Percentiles rank a stretch among this genome's conserved stretches.
phyloP scores from a whole-genome alignment of 92 coral and sea anemone genomes.

The Parazoanthus darwini region DNA sequence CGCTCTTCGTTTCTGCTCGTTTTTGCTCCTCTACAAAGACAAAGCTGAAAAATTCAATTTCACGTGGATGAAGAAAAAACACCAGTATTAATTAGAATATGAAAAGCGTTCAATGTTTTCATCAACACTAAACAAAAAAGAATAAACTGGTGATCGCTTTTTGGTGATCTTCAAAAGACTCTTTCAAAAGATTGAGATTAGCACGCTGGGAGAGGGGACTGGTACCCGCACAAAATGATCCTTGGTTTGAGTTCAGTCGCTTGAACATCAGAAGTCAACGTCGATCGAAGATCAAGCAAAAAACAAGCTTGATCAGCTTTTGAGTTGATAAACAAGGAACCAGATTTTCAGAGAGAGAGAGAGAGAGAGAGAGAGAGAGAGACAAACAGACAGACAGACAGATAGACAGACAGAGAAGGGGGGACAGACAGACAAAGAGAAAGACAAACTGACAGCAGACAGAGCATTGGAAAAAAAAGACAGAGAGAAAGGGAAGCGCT shows the following conservation, averaged over 20 bases:
- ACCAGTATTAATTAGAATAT: slow-evolving; percentile 27
- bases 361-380: not conserved
- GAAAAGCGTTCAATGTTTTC: slow-evolving; percentile 25
- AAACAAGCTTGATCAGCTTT: not conserved
- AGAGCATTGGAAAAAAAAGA: too few relatives aligned
- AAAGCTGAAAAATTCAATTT: not conserved
- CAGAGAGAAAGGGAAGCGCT: too few relatives aligned
- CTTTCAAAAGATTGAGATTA: slow-evolving; percentile 10
- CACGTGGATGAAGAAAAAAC: slow-evolving; percentile 1
- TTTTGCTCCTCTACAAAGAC: not conserved
- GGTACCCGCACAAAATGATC: slow-evolving; percentile 24
- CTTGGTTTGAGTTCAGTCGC: not conserved
- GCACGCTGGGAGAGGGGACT: not conserved
- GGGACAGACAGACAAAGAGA: too few relatives aligned
- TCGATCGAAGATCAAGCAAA: slow-evolving; percentile 23
- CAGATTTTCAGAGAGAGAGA: not conserved
- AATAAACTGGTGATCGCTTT: slow-evolving; percentile 26
- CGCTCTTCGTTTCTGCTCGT: not conserved
- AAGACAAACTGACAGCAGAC: too few relatives aligned
- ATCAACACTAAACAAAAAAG: slow-evolving; percentile 2
- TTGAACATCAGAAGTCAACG: not conserved
- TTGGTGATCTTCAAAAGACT: not conserved
- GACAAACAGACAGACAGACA: not conserved
- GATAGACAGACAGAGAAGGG: not conserved
- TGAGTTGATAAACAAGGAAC: not conserved